These are phyloP conservation scores for Hylia prasina DNA, from an alignment of 2,113 vertebrate genomes.

Conservation along the genomic window DNA sequence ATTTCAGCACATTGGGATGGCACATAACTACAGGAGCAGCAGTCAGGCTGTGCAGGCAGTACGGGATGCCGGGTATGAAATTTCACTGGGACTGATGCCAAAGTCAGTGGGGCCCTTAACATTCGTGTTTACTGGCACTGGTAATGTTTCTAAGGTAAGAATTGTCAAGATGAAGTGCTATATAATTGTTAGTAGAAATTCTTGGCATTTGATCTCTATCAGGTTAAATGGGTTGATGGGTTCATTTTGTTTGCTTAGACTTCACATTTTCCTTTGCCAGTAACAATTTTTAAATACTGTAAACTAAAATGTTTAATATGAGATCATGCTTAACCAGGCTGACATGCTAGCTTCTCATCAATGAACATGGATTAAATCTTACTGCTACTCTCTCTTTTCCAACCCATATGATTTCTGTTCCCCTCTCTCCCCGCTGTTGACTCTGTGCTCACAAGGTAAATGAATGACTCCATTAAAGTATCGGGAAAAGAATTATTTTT, in stretches of 20 bases:
- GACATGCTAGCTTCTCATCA: background rate
- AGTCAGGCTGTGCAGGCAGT: constrained; percentile 96
- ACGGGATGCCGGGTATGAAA: constrained; percentile 96
- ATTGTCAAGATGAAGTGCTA: background rate
- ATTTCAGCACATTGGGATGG: constrained; percentile 95
- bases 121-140: constrained; percentile 96
- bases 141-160: constrained; percentile 95
- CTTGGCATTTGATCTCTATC: background rate
- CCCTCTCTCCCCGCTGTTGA: background rate
- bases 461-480: background rate
- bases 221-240: background rate
- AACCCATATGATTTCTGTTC: background rate
- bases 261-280: background rate
- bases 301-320: background rate
- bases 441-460: background rate
- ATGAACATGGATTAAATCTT: background rate
- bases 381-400: background rate
- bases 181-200: background rate
- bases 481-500: background rate
- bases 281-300: background rate
- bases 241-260: background rate
- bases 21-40: constrained; percentile 97
- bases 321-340: background rate
- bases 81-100: constrained; percentile 95
- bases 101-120: constrained; percentile 94